Evolutionary conservation across 1,140 invertebrate genomes (phyloP), one percentile per base, ranked within the genome.

Genomic region (Lepeophtheirus salmonis): DNA sequence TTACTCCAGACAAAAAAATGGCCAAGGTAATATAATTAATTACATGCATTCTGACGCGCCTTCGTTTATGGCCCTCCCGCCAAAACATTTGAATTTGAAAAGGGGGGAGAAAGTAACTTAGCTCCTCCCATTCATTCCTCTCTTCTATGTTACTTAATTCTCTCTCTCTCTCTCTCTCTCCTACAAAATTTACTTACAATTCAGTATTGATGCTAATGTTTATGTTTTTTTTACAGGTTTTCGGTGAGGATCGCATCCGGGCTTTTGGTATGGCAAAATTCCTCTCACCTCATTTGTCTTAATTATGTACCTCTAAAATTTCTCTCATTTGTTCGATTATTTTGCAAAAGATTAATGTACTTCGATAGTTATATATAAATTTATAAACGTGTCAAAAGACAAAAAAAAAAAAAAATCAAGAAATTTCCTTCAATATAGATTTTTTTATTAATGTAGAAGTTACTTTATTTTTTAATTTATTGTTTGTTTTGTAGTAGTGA

Each of bases 181-280:
- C 30, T n/a, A 10, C 30, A 41, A 41, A 10, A 6, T n/a, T n/a
- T 41, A 10, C 30, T 41, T n/a, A 10, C n/a, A n/a, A 41, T n/a
- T 41, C 6, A 41, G n/a, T n/a, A n/a, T n/a, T n/a, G n/a, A n/a
- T n/a, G n/a, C n/a, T n/a, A n/a, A n/a, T n/a, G n/a, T n/a, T n/a
- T n/a, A n/a, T 52, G 4, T 57, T 48, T 50, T 2, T 17, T 2
- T 14, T 57, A 17, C 22, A 50, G 41, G 23, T 60, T 24, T 60
- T 60, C 23, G 57, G 57, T 21, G 23, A 50, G 14, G 57, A 60
- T 17, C 16, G 49, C 16, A 60, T 60, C 22, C 2, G 57, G 18
- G 57, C 57, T 26, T 60, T 60, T 51, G 57, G 57, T n/a, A 60
- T 60, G 57, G 57, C 57, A 16, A 60, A 60, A 24, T 60, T 60